These are phyloP conservation scores for Nycticebus coucang DNA, from an alignment of 2,113 vertebrate genomes.

Conservation along the genomic window DNA sequence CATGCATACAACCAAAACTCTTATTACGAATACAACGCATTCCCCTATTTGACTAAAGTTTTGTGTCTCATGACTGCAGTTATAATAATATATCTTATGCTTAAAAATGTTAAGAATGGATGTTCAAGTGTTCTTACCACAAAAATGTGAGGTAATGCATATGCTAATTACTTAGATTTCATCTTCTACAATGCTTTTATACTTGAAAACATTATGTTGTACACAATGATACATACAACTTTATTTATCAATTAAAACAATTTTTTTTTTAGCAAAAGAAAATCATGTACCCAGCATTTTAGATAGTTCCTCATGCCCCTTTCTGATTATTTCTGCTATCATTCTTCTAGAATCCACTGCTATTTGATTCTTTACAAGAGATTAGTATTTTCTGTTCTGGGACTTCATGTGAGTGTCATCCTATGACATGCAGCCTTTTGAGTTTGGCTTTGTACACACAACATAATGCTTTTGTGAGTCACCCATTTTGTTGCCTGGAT, in stretches of 20 bases:
- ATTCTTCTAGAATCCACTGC: not conserved
- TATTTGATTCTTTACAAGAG: not conserved
- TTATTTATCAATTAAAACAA: not conserved
- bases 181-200: not conserved
- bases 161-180: not conserved
- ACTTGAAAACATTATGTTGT: not conserved
- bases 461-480: not conserved
- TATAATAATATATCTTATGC: not conserved
- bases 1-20: not conserved
- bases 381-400: not conserved
- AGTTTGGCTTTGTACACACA: not conserved
- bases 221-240: not conserved
- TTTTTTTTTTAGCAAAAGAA: not conserved
- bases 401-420: not conserved
- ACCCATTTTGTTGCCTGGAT: too few species aligned
- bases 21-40: not conserved
- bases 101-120: not conserved
- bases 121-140: not conserved
- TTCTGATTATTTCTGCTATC: not conserved
- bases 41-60: not conserved
- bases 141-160: not conserved
- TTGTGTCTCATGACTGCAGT: not conserved
- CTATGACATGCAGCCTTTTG: too few species aligned
- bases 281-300: not conserved
- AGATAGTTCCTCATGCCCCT: not conserved